phyloP scores from a whole-genome alignment of 2,113 vertebrate species.

The Scortum barcoo region DNA sequence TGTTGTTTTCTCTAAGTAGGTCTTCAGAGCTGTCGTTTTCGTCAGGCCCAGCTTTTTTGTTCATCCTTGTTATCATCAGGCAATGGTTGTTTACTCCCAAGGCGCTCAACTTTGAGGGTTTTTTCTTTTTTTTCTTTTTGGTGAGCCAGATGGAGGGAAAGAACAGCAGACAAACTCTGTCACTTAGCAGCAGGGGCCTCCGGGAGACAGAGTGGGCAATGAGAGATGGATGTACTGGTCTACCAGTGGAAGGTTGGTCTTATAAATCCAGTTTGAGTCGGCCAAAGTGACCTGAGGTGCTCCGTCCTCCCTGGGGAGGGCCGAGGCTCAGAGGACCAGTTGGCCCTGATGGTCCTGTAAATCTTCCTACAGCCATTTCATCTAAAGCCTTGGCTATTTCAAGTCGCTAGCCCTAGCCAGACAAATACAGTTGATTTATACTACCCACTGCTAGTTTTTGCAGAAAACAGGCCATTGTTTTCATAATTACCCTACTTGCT shows the following conservation, averaged over 20 bases:
- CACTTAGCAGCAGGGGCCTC: slow-evolving; percentile 63
- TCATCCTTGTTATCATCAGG: slow-evolving; percentile 65
- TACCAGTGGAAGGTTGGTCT: slow-evolving; percentile 54
- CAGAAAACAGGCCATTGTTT: slow-evolving; percentile 67
- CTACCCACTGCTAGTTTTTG: slow-evolving; percentile 60
- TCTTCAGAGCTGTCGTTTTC: slow-evolving; percentile 54
- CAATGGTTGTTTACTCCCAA: slow-evolving; percentile 69
- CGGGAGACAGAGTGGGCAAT: slow-evolving; percentile 51
- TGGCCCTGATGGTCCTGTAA: slow-evolving; percentile 62
- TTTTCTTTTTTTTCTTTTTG: slow-evolving; percentile 26
- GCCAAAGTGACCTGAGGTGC: slow-evolving; percentile 50
- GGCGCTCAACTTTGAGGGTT: slow-evolving; percentile 51
- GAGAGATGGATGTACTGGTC: slow-evolving; percentile 71
- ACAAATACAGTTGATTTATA: slow-evolving; percentile 74
- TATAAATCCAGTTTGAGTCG: slow-evolving; percentile 67
- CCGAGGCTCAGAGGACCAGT: slow-evolving; percentile 45
- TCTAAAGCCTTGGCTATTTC: slow-evolving; percentile 59
- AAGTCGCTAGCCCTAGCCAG: slow-evolving; percentile 38
- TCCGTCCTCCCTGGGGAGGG: slow-evolving; percentile 25
- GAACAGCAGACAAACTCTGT: slow-evolving; percentile 43
- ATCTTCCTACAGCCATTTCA: slow-evolving; percentile 65
- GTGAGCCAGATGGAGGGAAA: slow-evolving; percentile 58
- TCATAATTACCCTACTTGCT: slow-evolving; percentile 77
- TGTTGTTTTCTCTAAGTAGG: slow-evolving; percentile 67
- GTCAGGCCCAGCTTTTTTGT: slow-evolving; percentile 4